These are phyloP conservation scores for Pionites leucogaster DNA, from an alignment of 2,113 vertebrate genomes.

Conservation along the genomic window DNA sequence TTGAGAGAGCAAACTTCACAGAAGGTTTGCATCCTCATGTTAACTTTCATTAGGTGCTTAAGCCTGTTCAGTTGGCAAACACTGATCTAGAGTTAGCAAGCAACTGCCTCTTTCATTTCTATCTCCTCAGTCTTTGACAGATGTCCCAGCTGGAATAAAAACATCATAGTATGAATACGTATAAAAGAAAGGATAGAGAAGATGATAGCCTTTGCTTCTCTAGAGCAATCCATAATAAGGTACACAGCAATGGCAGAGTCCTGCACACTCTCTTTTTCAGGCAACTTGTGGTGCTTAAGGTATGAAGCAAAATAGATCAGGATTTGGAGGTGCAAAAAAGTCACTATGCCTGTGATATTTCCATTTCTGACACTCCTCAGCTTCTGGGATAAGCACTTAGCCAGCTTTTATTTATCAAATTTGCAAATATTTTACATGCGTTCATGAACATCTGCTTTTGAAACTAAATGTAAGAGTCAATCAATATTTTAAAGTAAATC, in stretches of 20 bases:
- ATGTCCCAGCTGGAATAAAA: not conserved
- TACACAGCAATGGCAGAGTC: not conserved
- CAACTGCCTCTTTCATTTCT: not conserved
- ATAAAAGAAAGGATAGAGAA: not conserved
- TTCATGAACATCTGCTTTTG: not conserved
- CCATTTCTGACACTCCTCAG: not conserved
- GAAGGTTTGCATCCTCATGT: not conserved
- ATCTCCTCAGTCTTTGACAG: not conserved
- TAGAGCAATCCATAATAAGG: not conserved
- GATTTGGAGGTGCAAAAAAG: not conserved
- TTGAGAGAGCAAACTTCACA: not conserved
- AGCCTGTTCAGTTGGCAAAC: not conserved
- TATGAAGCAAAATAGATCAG: not conserved
- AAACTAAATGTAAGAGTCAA: not conserved
- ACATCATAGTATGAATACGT: not conserved
- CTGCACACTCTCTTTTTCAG: not conserved
- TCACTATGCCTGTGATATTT: not conserved
- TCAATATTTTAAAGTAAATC: not conserved
- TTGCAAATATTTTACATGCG: not conserved
- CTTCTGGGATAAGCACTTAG: not conserved
- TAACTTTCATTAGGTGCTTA: not conserved
- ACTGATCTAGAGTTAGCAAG: not conserved
- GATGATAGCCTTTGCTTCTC: rapidly evolving
- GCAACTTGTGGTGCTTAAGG: not conserved
- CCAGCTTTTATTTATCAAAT: not conserved